Base-by-base conservation (phyloP, 2,888 invertebrate species). In the Eumerus sabulonum region DNA sequence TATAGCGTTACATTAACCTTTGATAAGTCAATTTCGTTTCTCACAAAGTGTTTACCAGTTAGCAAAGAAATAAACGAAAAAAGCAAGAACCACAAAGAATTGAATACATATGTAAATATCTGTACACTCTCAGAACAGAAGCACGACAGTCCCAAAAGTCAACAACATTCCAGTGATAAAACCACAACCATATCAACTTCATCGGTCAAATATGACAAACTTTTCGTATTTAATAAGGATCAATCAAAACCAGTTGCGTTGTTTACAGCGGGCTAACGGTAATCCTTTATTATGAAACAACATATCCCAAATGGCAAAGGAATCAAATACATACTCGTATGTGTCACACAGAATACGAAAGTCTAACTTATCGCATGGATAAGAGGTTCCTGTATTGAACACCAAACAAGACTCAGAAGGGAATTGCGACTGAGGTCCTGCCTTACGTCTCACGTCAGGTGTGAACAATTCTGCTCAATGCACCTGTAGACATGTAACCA, bases 291-390 rank as follows among this genome's bases (percentile, higher is more conserved):
- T 77, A 53, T 59, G 63, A 57, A 57, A 71, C 60, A 72, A 42
- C 50, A 66, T 9, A 72, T 60, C 45, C 73, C 16, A 40, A 40
- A 40, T n/a, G 12, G 18, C 64, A 14, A 13, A 57, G 13, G 35
- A 60, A 73, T 66, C 66, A 73, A 66, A 77, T 77, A n/a, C n/a
- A n/a, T n/a, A n/a, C n/a, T n/a, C n/a, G n/a, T n/a, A 66, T 72
- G 66, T 77, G 77, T 66, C 67, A 62, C 50, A 54, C 66, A 62
- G 56, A 66, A 60, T 76, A 71, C 60, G 66, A 13, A 76, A 63
- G 60, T 45, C 40, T 13, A n/a, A 57, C 17, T 45, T 50, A 60
- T 35, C 53, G 40, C 19, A 44, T 38, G 53, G 53, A 64, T 54
- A 42, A 71, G 42, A 59, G 57, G 36, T 53, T 56, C 70, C n/a